Percentiles rank a stretch among this genome's conserved stretches.
Conservation (phyloP, 2,888 invertebrate genomes). For the Stenichneumon culpator region DNA sequence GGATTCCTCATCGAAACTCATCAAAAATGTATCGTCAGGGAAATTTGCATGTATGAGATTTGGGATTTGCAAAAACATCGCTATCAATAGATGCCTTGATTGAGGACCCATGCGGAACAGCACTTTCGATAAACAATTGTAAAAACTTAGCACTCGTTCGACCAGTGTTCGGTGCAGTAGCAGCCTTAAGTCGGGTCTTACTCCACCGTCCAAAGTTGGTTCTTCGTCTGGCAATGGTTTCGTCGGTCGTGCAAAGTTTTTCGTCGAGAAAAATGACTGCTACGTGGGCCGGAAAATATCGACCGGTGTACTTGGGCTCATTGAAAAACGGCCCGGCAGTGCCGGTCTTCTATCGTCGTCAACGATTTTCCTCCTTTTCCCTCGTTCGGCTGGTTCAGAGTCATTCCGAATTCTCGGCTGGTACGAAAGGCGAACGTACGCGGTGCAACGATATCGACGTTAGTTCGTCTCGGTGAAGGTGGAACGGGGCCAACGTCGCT, state of each 20-base stretch:
- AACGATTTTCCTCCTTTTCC: not conserved
- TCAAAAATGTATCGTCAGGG: too few relatives aligned
- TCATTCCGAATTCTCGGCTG: constrained; percentile 66
- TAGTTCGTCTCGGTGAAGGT: not conserved
- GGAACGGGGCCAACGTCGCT: not conserved
- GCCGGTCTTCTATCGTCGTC: constrained; percentile 21
- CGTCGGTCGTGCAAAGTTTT: not conserved
- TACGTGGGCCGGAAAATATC: constrained; percentile 10
- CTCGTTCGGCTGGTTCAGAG: constrained; percentile 42
- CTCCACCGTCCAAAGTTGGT: too few relatives aligned
- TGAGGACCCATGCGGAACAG: too few relatives aligned
- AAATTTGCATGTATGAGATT: too few relatives aligned
- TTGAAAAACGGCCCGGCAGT: not conserved
- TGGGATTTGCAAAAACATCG: too few relatives aligned
- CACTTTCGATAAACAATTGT: too few relatives aligned
- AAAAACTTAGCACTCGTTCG: too few relatives aligned
- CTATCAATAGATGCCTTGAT: too few relatives aligned
- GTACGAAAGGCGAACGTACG: constrained; percentile 60
- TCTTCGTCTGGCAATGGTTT: not conserved
- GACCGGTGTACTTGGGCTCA: not conserved
- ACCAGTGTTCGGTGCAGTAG: too few relatives aligned
- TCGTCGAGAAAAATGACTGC: not conserved
- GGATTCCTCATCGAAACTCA: too few relatives aligned
- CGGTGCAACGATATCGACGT: not conserved
- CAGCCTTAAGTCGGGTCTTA: too few relatives aligned